Base-by-base conservation (phyloP, 2,113 vertebrate species). In the Myotis brandtii region DNA sequence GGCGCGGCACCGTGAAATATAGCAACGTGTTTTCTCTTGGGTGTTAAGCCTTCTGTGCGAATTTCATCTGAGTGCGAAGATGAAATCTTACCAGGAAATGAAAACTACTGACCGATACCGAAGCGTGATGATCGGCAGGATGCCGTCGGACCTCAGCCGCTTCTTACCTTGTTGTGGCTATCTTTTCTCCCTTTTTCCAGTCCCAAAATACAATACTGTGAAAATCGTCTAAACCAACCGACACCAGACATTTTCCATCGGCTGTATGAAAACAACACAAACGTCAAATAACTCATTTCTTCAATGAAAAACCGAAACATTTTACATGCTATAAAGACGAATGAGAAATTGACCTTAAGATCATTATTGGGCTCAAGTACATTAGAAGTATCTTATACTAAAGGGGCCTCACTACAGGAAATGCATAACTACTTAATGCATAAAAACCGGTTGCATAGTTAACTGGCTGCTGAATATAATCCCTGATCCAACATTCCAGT, bases 121-220 rank as follows among this genome's bases (percentile, higher is more conserved):
- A 82, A 66, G 48, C 1, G 0, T 64, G 62, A 30, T 17, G 64
- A 76, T 37, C 7, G 30, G 80, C 40, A 88, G 50, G 8, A 18
- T 5, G 48, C 27, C 6, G 34, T 89, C 32, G 43, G 13, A 34
- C 7, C 1, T 7, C 18, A 13, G 46, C 23, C 32, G 14, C 27
- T 84, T 91, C 98, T 97, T 98, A 99, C 99, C 99, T 99, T 86
- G 99, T 99, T 56, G 99, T 99, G 50, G 99, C 99, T 91, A 99
- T 98, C 93, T 99, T 98, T 97, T 99, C 99, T 95, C 99, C 99
- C 96, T 99, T 99, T 96, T 99, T 99, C 99, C 99, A 99, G 94
- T 99, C 99, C 99, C 99, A 99, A 97, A 99, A 98, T 64, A 99
- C 99, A 77, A 99, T 99, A 95, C 98, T 99, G 97, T 99, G 99